Evolutionary conservation across 2,888 invertebrate genomes (phyloP).

Genomic region (Chrysolina americana): DNA sequence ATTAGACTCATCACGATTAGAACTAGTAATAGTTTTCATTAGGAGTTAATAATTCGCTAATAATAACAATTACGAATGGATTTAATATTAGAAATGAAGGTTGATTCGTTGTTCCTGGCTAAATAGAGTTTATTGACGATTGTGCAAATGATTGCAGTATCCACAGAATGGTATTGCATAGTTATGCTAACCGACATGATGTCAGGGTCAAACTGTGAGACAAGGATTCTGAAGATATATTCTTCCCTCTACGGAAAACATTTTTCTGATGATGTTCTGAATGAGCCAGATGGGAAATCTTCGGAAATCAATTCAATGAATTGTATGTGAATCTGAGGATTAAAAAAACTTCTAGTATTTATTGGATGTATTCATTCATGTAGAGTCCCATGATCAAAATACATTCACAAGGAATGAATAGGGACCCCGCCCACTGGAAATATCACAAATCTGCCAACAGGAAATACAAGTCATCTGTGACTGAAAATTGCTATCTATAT

Average conservation of each 20-base stretch:
- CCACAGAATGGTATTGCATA: neutral
- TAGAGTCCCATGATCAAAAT: no score
- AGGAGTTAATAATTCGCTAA: constrained; percentile 16
- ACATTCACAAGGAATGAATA: no score
- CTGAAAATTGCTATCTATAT: no score
- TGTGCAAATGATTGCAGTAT: neutral
- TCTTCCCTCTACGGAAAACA: neutral
- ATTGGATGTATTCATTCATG: no score
- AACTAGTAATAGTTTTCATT: constrained; percentile 1
- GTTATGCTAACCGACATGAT: neutral
- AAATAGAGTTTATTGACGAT: constrained; percentile 6
- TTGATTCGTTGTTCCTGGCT: neutral
- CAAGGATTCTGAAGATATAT: neutral
- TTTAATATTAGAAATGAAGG: constrained; percentile 6
- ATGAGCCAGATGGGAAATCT: no score
- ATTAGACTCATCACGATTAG: constrained; percentile 13
- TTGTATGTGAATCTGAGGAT: no score
- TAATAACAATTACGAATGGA: constrained; percentile 17
- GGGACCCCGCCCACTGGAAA: no score
- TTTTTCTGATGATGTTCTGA: neutral
- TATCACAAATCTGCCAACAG: no score
- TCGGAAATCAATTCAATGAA: no score
- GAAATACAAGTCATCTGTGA: no score
- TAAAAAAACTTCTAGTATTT: no score
- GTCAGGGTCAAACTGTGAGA: neutral